These are phyloP conservation scores for Macroglossus sobrinus DNA, from an alignment of 2,113 vertebrate species.

Conservation along the genomic window DNA sequence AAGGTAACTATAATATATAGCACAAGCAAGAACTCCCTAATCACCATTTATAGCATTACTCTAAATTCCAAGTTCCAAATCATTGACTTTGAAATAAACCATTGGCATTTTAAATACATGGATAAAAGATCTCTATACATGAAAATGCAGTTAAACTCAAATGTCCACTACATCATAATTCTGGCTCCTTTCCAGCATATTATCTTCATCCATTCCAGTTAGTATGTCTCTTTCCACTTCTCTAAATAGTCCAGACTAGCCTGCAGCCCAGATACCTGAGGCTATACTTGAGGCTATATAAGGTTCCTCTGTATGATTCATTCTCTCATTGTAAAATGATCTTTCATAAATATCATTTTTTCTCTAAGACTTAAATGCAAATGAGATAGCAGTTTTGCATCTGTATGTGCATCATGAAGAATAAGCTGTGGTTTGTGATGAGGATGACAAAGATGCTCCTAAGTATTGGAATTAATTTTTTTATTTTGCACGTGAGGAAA, in stretches of 20 bases:
- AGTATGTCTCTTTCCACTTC: background rate
- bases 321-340: background rate
- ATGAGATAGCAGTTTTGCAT: background rate
- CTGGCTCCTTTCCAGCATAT: background rate
- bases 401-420: background rate
- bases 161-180: background rate
- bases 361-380: background rate
- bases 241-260: background rate
- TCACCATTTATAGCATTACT: constrained; percentile 24
- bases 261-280: background rate
- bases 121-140: constrained; percentile 16
- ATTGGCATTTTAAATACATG: background rate
- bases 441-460: background rate
- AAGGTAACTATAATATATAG: background rate
- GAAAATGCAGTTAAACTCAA: background rate
- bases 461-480: background rate
- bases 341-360: background rate
- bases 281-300: background rate
- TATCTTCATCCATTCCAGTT: background rate
- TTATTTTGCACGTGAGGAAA: background rate
- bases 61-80: background rate
- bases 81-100: constrained; percentile 36
- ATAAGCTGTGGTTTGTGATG: background rate
- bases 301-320: background rate
- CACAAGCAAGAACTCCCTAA: background rate